Evolutionary conservation across 1,140 invertebrate genomes (phyloP).

Genomic region (Ladona fulva): DNA sequence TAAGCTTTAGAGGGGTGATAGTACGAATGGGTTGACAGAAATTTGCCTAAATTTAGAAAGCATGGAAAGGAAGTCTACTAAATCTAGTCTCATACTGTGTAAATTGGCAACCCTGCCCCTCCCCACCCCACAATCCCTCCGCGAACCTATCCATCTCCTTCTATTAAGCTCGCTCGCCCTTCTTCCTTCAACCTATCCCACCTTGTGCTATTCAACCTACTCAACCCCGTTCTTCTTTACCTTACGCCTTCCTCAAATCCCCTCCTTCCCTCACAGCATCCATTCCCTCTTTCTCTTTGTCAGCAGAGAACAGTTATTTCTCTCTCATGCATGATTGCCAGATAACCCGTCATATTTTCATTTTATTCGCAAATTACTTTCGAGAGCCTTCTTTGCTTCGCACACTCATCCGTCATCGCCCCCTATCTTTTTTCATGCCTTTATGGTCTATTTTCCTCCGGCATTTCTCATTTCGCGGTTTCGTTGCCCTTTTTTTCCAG

Average conservation of each 20-base stretch:
- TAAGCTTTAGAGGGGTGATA: too few relatives aligned
- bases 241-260: background rate
- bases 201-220: background rate
- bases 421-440: background rate
- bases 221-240: background rate
- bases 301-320: conserved; percentile 1
- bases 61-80: too few relatives aligned
- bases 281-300: background rate
- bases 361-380: background rate
- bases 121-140: background rate
- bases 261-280: background rate
- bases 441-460: background rate
- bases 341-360: conserved; percentile 9
- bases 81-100: too few relatives aligned
- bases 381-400: background rate
- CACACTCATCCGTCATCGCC: background rate
- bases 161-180: background rate
- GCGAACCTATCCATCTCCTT: background rate
- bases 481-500: background rate
- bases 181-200: background rate
- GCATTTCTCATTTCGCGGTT: background rate
- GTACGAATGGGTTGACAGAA: too few relatives aligned
- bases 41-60: too few relatives aligned
- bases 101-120: background rate
- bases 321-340: conserved; percentile 7